phyloP scores from a whole-genome alignment of 2,888 invertebrate genomes.

The Acanthosepion pharaonis region DNA sequence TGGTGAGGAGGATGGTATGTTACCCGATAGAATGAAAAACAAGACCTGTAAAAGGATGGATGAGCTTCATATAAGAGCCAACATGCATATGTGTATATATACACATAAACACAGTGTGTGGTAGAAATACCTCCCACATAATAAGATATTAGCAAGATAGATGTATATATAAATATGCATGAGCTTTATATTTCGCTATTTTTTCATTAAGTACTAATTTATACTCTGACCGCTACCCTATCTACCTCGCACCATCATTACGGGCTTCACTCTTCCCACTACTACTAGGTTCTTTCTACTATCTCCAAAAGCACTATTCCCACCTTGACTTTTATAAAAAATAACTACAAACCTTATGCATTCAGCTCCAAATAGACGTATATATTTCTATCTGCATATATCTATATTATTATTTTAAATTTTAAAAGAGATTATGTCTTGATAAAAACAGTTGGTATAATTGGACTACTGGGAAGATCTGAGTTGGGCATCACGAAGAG shows the following conservation, averaged over 20 bases:
- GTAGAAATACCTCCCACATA: too few relatives aligned
- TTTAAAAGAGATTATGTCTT: too few relatives aligned
- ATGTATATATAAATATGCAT: neutral
- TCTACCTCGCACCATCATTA: neutral
- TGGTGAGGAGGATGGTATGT: too few relatives aligned
- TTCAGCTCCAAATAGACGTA: neutral
- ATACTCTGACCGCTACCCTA: slow-evolving; percentile 3
- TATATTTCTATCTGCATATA: neutral
- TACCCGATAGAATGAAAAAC: too few relatives aligned
- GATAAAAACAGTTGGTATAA: too few relatives aligned
- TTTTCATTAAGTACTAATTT: neutral
- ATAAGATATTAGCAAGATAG: too few relatives aligned
- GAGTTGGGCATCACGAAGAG: too few relatives aligned
- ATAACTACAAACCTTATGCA: neutral
- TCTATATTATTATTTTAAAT: neutral
- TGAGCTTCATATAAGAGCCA: too few relatives aligned
- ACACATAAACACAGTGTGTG: too few relatives aligned
- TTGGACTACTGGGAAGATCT: too few relatives aligned
- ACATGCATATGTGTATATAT: too few relatives aligned
- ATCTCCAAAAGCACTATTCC: neutral
- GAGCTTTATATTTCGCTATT: neutral
- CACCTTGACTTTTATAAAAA: neutral
- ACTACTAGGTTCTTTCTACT: neutral
- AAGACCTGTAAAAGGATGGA: too few relatives aligned
- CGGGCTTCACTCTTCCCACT: neutral